A percentile compares a stretch with the other conserved stretches of the same genome.
Conservation (phyloP, 2,113 vertebrate genomes). For the Noturus placidus region DNA sequence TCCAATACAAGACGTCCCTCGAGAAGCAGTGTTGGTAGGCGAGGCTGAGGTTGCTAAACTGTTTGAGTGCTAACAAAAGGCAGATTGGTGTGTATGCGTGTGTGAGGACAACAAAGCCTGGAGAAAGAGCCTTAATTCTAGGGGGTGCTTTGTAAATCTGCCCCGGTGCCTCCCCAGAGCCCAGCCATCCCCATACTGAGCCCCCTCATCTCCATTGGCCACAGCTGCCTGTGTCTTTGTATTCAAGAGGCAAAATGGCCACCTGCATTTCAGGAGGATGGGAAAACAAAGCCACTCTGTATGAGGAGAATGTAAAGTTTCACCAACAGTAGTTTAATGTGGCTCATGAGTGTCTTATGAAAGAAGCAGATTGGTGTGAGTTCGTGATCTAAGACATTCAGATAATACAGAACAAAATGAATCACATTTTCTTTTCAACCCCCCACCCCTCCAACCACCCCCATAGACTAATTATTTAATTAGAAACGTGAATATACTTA, state of each 20-base stretch:
- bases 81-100: constrained; percentile 23
- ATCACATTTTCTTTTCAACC: background rate
- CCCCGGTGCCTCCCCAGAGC: background rate
- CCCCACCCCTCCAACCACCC: too few relatives aligned
- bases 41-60: constrained; percentile 25
- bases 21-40: constrained; percentile 42
- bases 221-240: constrained; percentile 46
- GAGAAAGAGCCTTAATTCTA: constrained; percentile 25
- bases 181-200: background rate
- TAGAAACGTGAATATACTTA: background rate
- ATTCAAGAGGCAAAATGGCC: constrained; percentile 33
- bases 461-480: background rate
- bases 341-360: background rate
- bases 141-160: constrained; percentile 34
- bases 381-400: background rate
- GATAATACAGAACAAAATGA: background rate
- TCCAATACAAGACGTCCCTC: constrained; percentile 46
- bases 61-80: constrained; percentile 43
- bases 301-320: constrained; percentile 44
- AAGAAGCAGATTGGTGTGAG: background rate
- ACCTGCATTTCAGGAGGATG: constrained; percentile 41
- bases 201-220: constrained; percentile 29
- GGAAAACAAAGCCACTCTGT: constrained; percentile 32
- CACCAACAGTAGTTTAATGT: constrained; percentile 10
- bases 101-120: constrained; percentile 31